Evolutionary conservation across 2,888 invertebrate species (phyloP).

Genomic region (Sarcophaga variegata): DNA sequence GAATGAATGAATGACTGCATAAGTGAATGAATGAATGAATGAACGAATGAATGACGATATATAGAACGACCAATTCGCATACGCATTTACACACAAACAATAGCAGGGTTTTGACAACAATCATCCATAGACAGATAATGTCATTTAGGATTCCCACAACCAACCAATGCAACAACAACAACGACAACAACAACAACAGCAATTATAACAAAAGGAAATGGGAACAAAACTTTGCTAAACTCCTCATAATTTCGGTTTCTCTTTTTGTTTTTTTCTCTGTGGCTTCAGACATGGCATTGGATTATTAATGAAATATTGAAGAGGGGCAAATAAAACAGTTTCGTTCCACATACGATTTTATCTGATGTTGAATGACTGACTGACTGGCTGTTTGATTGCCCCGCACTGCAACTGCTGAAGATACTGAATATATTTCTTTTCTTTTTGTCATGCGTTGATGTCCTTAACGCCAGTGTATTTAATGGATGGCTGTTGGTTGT

Average conservation of each 20-base stretch:
- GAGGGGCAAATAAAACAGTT: constrained; percentile 21
- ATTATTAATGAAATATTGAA: constrained; percentile 50
- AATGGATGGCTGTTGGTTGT: background rate
- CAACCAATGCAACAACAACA: constrained; percentile 40
- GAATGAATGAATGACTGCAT: background rate
- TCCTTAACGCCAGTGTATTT: constrained; percentile 3
- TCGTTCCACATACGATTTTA: constrained; percentile 38
- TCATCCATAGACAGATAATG: constrained; percentile 57
- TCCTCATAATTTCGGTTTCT: constrained; percentile 4
- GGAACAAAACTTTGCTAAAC: constrained; percentile 28
- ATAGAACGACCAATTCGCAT: background rate
- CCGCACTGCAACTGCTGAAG: no score
- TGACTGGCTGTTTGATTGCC: background rate
- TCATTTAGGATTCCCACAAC: constrained; percentile 59
- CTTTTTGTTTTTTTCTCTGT: background rate
- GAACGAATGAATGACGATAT: background rate
- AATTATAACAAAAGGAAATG: background rate
- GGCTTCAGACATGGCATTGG: constrained; percentile 24
- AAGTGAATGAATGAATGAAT: background rate
- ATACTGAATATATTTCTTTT: background rate
- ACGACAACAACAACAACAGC: constrained; percentile 10
- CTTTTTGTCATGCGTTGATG: constrained; percentile 7
- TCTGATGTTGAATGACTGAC: constrained; percentile 5
- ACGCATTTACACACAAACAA: constrained; percentile 20
- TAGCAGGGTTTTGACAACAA: constrained; percentile 19